These are phyloP conservation scores for Epistrophella euchroma DNA, from an alignment of 2,888 invertebrate genomes.

Conservation along the genomic window DNA sequence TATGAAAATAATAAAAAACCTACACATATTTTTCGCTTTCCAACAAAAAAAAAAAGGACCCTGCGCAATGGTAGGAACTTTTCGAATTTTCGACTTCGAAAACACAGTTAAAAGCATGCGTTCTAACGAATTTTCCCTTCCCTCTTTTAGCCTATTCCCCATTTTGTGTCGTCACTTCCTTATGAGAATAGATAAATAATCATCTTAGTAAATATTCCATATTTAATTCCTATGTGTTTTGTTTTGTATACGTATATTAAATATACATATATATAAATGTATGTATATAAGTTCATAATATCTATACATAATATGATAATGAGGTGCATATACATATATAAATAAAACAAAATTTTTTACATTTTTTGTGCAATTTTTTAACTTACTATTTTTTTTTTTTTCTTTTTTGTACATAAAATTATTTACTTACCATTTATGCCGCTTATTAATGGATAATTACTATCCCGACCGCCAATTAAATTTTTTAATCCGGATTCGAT, in stretches of 20 bases:
- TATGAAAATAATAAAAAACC: constrained; percentile 24
- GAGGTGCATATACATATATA: constrained; percentile 61
- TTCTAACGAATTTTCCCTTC: constrained; percentile 47
- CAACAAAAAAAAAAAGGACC: constrained; percentile 12
- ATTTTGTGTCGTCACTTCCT: constrained; percentile 38
- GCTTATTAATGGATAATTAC: constrained; percentile 91
- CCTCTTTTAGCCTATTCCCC: neutral
- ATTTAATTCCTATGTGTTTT: constrained; percentile 43
- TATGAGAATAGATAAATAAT: constrained; percentile 56
- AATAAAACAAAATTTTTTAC: constrained; percentile 18
- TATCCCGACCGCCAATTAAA: constrained; percentile 91
- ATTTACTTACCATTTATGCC: constrained; percentile 87
- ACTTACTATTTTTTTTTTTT: constrained; percentile 17
- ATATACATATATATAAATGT: neutral
- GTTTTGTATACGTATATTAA: constrained; percentile 19
- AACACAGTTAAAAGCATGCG: constrained; percentile 66
- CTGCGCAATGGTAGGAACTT: constrained; percentile 51
- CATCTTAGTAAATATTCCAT: constrained; percentile 55
- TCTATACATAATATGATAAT: constrained; percentile 57
- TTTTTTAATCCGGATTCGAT: constrained; percentile 94
- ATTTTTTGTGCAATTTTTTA: constrained; percentile 30
- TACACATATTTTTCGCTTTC: constrained; percentile 3
- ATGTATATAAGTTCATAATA: constrained; percentile 42
- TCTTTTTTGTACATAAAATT: constrained; percentile 3
- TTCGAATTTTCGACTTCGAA: constrained; percentile 43